Conservation (phyloP, 1,140 invertebrate species). For the Papilio helenus region DNA sequence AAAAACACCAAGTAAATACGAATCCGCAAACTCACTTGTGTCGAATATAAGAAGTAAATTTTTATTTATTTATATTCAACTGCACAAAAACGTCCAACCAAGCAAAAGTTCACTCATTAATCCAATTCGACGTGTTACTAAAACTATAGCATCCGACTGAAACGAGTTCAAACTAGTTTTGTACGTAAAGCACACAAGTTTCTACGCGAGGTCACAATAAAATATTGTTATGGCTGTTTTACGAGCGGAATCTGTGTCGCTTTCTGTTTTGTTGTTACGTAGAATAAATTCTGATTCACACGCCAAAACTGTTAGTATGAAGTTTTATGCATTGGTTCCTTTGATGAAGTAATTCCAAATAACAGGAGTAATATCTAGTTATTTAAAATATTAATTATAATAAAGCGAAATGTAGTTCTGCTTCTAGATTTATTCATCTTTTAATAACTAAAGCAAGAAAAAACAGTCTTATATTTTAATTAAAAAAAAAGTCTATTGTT, state of each 20-base stretch:
- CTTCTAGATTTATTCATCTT: too few species aligned
- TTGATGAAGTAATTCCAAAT: too few species aligned
- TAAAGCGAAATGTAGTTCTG: too few species aligned
- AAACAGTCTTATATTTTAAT: too few species aligned
- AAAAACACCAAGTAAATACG: too few species aligned
- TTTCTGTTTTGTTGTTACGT: conserved; percentile 15
- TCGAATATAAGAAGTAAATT: background rate
- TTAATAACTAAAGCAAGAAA: too few species aligned
- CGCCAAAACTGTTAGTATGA: background rate
- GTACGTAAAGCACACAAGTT: conserved; percentile 59
- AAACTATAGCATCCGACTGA: conserved; percentile 36
- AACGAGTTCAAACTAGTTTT: conserved; percentile 42
- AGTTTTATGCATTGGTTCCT: background rate
- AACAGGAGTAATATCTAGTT: too few species aligned
- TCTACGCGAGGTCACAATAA: conserved; percentile 57
- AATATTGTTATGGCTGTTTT: conserved; percentile 66
- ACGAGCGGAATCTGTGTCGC: conserved; percentile 54
- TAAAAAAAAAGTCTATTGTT: too few species aligned
- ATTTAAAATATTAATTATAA: too few species aligned
- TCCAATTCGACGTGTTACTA: conserved; percentile 39
- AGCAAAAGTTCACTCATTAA: background rate
- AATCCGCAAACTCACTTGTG: too few species aligned
- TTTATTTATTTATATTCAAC: background rate
- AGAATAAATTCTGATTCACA: conserved; percentile 15
- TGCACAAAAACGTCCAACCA: background rate